Evolutionary conservation across 2,113 vertebrate species (phyloP).

Genomic region (Otis tarda): DNA sequence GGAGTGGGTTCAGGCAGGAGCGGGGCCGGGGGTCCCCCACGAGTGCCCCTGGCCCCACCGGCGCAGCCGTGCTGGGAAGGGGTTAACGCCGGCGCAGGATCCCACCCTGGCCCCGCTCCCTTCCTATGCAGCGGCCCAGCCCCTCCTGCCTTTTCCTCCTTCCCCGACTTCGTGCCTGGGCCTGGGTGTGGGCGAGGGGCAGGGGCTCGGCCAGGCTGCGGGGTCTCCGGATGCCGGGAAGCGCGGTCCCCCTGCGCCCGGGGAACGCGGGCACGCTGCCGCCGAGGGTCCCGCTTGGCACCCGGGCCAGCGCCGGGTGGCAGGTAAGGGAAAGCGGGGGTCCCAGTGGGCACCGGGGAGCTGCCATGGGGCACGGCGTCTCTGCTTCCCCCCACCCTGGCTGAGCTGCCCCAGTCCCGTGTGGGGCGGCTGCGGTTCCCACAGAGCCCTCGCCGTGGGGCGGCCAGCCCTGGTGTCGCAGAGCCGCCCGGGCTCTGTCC

Average conservation of each 20-base stretch:
- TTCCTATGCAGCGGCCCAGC: neutral
- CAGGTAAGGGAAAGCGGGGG: conserved; percentile 22
- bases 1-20: neutral
- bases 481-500: neutral
- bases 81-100: neutral
- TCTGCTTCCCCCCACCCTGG: neutral
- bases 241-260: fast-evolving
- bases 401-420: neutral
- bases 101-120: neutral
- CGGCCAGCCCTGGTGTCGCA: fast-evolving
- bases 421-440: fast-evolving
- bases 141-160: conserved; percentile 42
- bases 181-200: neutral
- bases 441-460: neutral
- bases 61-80: neutral
- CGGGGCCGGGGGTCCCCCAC: fast-evolving
- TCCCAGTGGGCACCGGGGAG: fast-evolving
- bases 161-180: neutral
- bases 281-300: fast-evolving
- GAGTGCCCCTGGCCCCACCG: neutral
- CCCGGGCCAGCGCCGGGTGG: neutral
- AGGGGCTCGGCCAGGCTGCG: neutral
- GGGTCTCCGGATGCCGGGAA: neutral
- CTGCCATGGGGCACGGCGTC: neutral
- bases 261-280: neutral